Conservation (phyloP, 2,888 invertebrate species). For the Eupithecia tripunctaria region DNA sequence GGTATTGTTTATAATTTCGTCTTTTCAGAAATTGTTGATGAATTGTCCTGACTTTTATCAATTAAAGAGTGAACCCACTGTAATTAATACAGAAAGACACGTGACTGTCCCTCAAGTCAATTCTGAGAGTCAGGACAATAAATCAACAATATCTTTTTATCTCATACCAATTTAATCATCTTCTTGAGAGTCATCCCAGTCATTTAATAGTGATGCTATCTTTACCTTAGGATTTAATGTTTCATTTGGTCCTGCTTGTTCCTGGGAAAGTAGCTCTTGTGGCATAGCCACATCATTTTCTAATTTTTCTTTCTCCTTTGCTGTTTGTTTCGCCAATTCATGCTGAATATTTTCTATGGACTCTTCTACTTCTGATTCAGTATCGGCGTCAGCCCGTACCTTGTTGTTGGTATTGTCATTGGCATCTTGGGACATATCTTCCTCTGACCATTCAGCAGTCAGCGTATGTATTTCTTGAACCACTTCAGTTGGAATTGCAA, state of each 20-base stretch:
- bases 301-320: conserved; percentile 29
- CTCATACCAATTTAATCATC: conserved; percentile 44
- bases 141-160: background rate
- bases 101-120: conserved; percentile 13
- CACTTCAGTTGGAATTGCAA: conserved; percentile 12
- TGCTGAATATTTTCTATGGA: conserved; percentile 79
- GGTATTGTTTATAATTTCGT: conserved; percentile 34
- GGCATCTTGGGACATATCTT: conserved; percentile 53
- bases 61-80: conserved; percentile 16
- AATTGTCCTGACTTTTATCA: conserved; percentile 28
- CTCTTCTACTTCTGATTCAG: conserved; percentile 65
- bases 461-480: conserved; percentile 60
- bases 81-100: background rate
- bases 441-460: conserved; percentile 74
- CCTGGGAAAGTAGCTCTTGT: conserved; percentile 24
- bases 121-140: conserved; percentile 1
- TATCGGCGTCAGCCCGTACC: conserved; percentile 36
- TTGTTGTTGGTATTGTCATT: conserved; percentile 25
- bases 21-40: conserved; percentile 10
- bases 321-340: conserved; percentile 72
- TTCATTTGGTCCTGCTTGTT: conserved; percentile 22
- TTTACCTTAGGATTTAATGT: conserved; percentile 56
- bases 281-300: conserved; percentile 46
- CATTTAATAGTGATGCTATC: conserved; percentile 75
- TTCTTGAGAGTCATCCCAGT: conserved; percentile 81